Conservation (phyloP, 1,140 invertebrate species). For the Saxidomus purpurata region DNA sequence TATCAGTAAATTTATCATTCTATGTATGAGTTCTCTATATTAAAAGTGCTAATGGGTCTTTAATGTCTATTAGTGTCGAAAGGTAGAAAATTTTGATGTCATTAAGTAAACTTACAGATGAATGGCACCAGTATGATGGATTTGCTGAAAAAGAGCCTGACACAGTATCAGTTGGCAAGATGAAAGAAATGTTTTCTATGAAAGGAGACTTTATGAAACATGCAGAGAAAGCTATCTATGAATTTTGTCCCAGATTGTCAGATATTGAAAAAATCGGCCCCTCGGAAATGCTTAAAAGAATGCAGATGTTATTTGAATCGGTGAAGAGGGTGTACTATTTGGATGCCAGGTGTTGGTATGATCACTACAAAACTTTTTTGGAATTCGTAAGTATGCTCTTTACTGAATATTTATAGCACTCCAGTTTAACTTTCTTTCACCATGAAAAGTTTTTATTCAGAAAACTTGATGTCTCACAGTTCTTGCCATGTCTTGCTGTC, state of each 20-base stretch:
- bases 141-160: conserved; percentile 4
- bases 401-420: too few relatives aligned
- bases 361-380: neutral
- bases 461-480: too few relatives aligned
- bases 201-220: conserved; percentile 28
- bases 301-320: conserved; percentile 11
- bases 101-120: too few relatives aligned
- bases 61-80: too few relatives aligned
- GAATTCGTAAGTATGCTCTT: neutral
- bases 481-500: too few relatives aligned
- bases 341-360: conserved; percentile 26
- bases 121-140: conserved; percentile 24
- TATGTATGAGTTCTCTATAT: too few relatives aligned
- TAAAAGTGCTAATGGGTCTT: too few relatives aligned
- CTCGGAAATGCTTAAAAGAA: neutral
- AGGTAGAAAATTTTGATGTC: too few relatives aligned
- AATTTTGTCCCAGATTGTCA: neutral
- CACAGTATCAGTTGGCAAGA: neutral
- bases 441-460: too few relatives aligned
- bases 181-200: neutral
- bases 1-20: too few relatives aligned
- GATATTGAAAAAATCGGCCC: neutral
- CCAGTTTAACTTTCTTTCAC: too few relatives aligned
- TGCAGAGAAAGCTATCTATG: conserved; percentile 1
- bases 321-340: neutral